These are phyloP conservation scores for Drosophila formosana DNA, from an alignment of 2,888 invertebrate genomes.

Conservation along the genomic window DNA sequence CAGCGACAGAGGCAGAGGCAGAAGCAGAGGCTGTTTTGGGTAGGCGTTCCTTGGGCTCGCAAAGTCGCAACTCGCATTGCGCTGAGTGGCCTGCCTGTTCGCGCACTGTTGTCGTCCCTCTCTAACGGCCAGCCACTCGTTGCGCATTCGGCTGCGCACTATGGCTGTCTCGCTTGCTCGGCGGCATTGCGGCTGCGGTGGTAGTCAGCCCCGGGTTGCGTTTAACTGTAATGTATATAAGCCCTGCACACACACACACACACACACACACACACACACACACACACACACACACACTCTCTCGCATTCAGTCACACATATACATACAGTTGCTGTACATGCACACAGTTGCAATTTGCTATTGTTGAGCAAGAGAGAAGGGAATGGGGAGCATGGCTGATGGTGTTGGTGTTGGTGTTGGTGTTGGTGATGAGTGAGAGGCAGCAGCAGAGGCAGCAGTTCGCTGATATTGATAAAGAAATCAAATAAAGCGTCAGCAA, in stretches of 20 bases:
- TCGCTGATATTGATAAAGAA: conserved; percentile 80
- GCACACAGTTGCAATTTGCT: conserved; percentile 59
- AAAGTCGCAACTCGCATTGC: conserved; percentile 43
- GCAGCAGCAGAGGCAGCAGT: conserved; percentile 49
- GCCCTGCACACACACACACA: conserved; percentile 53
- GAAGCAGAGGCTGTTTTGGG: conserved; percentile 54
- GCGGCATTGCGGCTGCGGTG: conserved; percentile 66
- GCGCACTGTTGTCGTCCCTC: conserved; percentile 45
- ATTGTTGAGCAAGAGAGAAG: conserved; percentile 11
- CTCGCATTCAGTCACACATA: conserved; percentile 6
- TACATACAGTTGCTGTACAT: conserved; percentile 38
- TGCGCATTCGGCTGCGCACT: background rate
- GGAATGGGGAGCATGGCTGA: conserved; percentile 17
- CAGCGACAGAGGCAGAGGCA: conserved; percentile 11
- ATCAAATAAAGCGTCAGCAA: conserved; percentile 73
- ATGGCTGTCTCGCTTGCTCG: conserved; percentile 40
- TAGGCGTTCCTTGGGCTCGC: conserved; percentile 61
- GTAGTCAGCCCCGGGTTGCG: conserved; percentile 71
- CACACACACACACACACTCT: conserved; percentile 33
- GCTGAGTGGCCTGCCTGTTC: conserved; percentile 76
- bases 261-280: conserved; percentile 33
- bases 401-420: conserved; percentile 5
- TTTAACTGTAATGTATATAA: conserved; percentile 80
- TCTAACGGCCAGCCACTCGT: conserved; percentile 25
- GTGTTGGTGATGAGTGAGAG: conserved; percentile 42